Conservation (phyloP, 1,140 invertebrate species). For the Caerostris extrusa region DNA sequence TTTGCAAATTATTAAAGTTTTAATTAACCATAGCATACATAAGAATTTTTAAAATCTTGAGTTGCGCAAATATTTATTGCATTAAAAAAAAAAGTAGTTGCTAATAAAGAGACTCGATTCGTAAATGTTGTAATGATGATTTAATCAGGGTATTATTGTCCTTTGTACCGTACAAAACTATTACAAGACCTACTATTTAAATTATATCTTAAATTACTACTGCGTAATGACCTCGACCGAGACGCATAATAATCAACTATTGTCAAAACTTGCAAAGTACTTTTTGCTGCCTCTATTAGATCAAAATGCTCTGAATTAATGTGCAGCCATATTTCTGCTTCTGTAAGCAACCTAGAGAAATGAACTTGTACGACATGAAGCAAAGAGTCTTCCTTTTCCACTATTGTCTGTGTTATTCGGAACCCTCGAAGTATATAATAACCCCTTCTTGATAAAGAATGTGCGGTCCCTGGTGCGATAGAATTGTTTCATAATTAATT, state of each 20-base stretch:
- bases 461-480: constrained; percentile 37
- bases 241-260: not conserved
- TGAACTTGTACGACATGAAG: not conserved
- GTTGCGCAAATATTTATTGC: not conserved
- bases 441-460: constrained; percentile 26
- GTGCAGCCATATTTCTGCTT: not conserved
- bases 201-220: not conserved
- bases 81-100: not conserved
- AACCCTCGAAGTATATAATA: constrained; percentile 17
- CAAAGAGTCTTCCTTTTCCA: constrained; percentile 3
- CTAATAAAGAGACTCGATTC: not conserved
- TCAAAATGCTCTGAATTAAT: not conserved
- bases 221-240: not conserved
- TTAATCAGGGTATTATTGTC: not conserved
- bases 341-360: not conserved
- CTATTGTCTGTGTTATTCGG: not conserved
- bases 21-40: too few relatives aligned
- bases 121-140: not conserved
- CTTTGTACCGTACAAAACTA: not conserved
- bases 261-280: not conserved
- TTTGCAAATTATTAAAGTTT: too few relatives aligned
- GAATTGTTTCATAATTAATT: constrained; percentile 61
- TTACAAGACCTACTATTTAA: not conserved
- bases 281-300: not conserved
- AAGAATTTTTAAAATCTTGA: too few relatives aligned